Evolutionary conservation across 2,113 vertebrate species (phyloP), one percentile per base, ranked within the genome.

Genomic region (Microcebus murinus): DNA sequence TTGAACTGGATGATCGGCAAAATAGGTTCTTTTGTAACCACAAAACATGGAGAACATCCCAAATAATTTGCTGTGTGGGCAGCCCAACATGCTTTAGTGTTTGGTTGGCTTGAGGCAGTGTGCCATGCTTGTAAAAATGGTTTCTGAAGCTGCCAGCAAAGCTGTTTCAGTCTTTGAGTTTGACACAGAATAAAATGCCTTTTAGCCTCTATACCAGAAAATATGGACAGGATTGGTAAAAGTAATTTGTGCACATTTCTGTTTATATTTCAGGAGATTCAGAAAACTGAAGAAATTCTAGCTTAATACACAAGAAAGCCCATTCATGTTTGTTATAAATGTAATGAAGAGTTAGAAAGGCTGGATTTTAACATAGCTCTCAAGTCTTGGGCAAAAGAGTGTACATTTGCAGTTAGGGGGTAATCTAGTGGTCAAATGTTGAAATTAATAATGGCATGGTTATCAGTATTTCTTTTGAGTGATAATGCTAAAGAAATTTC

Each of bases 1-100:
- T 90, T 97, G 77, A 98, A 96, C 89, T 87, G 68, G 50, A 68
- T 94, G 61, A 80, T 89, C 67, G 57, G 90, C 57, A 83, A 71
- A 98, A 93, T 95, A 91, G 83, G 71, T 95, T 92, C 91, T 96
- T 94, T 96, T 79, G 87, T 36, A 95, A 91, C 97, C 97, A 96
- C 95, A 96, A 88, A 92, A 94, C 92, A 93, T 89, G 92, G 87
- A 96, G 93, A 96, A 88, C 95, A 96, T 97, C 88, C 92, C 96
- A 95, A 94, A 96, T 98, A 96, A 97, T 97, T 98, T 97, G 95
- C 81, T 88, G 48, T 97, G 96, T 97, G 96, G 96, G 94, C 36
- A 95, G 89, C 61, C 94, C 70, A 57, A 88, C 91, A 85, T 95
- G 87, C 65, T 97, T 93, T 90, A 57, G 48, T 87, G 80, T 93